Evolutionary conservation across 2,888 invertebrate genomes (phyloP).

Genomic region (Rhamphomyia laevipes): DNA sequence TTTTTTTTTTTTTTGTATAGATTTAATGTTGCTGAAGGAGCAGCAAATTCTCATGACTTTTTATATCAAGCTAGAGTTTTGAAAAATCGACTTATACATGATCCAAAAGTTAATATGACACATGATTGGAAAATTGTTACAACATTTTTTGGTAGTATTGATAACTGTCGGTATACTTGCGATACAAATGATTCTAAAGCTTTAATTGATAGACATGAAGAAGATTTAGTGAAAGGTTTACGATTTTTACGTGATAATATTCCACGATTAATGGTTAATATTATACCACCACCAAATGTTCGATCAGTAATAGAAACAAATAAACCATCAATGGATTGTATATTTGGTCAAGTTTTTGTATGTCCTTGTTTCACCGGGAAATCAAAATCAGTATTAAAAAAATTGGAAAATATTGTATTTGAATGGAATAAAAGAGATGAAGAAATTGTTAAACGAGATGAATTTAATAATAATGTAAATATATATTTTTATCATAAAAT

Average conservation of each 20-base stretch:
- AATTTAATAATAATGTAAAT: conserved; percentile 24
- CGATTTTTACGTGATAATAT: conserved; percentile 43
- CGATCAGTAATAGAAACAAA: conserved; percentile 15
- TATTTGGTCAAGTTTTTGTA: conserved; percentile 26
- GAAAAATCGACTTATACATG: conserved; percentile 23
- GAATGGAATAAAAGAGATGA: conserved; percentile 42
- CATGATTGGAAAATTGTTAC: conserved; percentile 51
- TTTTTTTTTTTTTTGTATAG: too few species aligned
- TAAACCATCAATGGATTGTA: conserved; percentile 17
- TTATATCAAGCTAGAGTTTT: conserved; percentile 23
- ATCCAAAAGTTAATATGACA: conserved; percentile 38
- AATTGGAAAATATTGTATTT: conserved; percentile 13
- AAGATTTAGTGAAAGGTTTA: conserved; percentile 39
- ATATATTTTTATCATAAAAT: background rate
- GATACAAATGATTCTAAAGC: conserved; percentile 34
- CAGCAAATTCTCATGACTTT: conserved; percentile 28
- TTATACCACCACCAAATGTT: conserved; percentile 23
- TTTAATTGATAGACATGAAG: conserved; percentile 35
- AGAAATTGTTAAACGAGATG: conserved; percentile 35
- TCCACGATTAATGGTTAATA: conserved; percentile 35
- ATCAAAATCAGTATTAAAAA: background rate
- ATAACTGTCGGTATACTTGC: conserved; percentile 47
- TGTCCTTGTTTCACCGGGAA: conserved; percentile 20
- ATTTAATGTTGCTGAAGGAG: conserved; percentile 31
- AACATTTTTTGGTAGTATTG: conserved; percentile 47